Percentiles rank a stretch among this genome's conserved stretches.
Evolutionary conservation across 2,888 invertebrate species (phyloP).

Genomic region (Exocentrus adspersus): DNA sequence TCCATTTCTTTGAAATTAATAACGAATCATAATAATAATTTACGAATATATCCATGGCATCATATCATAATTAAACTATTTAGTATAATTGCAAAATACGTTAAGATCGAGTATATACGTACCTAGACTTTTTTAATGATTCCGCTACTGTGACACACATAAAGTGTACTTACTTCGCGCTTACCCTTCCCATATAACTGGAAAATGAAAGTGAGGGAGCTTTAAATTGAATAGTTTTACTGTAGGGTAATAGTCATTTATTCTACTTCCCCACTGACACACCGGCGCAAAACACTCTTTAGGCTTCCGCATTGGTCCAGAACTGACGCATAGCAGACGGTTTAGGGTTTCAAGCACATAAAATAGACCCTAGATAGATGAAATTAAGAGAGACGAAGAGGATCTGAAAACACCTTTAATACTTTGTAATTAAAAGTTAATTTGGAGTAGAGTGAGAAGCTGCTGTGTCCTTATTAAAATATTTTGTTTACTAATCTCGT

Average conservation of each 20-base stretch:
- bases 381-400: slow-evolving; percentile 13
- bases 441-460: not conserved
- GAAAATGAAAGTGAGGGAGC: not conserved
- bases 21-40: too few species aligned
- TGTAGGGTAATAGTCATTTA: slow-evolving; percentile 2
- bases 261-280: slow-evolving; percentile 14
- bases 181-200: not conserved
- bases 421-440: slow-evolving; percentile 5
- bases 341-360: slow-evolving; percentile 11
- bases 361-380: slow-evolving; percentile 22
- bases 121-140: too few species aligned
- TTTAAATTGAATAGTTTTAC: slow-evolving; percentile 9
- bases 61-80: too few species aligned
- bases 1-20: too few species aligned
- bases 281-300: slow-evolving; percentile 1
- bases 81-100: too few species aligned
- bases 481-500: too few species aligned
- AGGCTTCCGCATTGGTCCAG: slow-evolving; percentile 9
- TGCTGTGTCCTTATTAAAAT: slow-evolving; percentile 10
- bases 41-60: too few species aligned
- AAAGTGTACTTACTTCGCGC: too few species aligned
- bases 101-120: too few species aligned
- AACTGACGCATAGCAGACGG: slow-evolving; percentile 23
- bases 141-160: too few species aligned
- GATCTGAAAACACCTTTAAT: not conserved